phyloP scores from a whole-genome alignment of 2,888 invertebrate species.

The Epistrophe eligans region DNA sequence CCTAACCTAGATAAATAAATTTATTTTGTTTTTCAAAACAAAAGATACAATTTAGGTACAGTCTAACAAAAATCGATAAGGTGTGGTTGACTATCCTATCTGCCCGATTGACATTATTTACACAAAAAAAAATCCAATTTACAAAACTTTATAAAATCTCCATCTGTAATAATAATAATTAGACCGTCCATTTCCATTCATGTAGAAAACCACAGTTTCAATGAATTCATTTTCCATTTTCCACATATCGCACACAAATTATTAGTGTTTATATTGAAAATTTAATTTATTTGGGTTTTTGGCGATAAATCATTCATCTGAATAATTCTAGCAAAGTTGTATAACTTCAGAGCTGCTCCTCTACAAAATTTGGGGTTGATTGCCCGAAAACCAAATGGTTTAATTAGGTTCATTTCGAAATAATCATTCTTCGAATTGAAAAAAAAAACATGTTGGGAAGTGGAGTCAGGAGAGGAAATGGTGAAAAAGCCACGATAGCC shows the following conservation, averaged over 20 bases:
- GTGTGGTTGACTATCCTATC: too few species aligned
- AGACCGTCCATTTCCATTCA: background rate
- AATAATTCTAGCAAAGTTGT: constrained; percentile 12
- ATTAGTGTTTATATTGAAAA: background rate
- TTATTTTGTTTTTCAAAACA: too few species aligned
- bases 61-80: too few species aligned
- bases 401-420: constrained; percentile 60
- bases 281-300: constrained; percentile 18
- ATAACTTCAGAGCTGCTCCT: constrained; percentile 5
- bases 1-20: too few species aligned
- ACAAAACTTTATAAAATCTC: background rate
- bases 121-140: too few species aligned
- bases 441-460: background rate
- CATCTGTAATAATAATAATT: constrained; percentile 19
- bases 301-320: constrained; percentile 25
- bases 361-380: background rate
- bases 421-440: constrained; percentile 33
- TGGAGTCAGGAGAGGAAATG: background rate
- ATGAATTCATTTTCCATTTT: constrained; percentile 5
- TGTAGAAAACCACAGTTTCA: constrained; percentile 1
- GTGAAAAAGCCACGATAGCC: background rate
- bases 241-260: background rate
- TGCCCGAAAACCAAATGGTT: constrained; percentile 34
- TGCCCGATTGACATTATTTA: too few species aligned
- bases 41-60: too few species aligned